Evolutionary conservation across 2,888 invertebrate genomes (phyloP).

Genomic region (Xylophagus ater): DNA sequence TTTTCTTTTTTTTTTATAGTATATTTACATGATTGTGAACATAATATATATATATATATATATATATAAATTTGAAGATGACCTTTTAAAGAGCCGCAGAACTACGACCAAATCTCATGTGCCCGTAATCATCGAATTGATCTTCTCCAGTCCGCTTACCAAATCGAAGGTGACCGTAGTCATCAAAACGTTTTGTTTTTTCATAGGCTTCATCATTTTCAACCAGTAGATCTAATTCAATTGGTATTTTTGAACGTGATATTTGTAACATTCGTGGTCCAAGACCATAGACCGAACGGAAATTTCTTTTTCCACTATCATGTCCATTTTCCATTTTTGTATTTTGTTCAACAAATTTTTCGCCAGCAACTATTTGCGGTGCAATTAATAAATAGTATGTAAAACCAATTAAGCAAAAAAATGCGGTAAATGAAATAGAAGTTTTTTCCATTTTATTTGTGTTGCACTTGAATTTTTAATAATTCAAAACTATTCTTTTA

Average conservation of each 20-base stretch:
- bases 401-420: neutral
- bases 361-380: neutral
- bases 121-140: constrained; percentile 63
- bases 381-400: neutral
- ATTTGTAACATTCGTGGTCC: constrained; percentile 24
- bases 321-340: neutral
- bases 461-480: too few species aligned
- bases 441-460: too few species aligned
- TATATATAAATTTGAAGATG: too few species aligned
- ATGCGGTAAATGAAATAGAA: too few species aligned
- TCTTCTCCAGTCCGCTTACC: constrained; percentile 50
- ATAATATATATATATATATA: too few species aligned
- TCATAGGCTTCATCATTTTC: constrained; percentile 28
- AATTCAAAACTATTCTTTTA: too few species aligned
- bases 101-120: constrained; percentile 58
- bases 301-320: constrained; percentile 17
- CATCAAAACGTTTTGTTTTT: constrained; percentile 50
- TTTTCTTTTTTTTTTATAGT: too few species aligned
- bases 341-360: neutral
- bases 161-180: constrained; percentile 60
- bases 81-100: too few species aligned
- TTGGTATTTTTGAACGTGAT: constrained; percentile 30
- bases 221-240: constrained; percentile 31
- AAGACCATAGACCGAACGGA: constrained; percentile 24
- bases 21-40: too few species aligned